Percentiles rank a stretch among this genome's conserved stretches.
These are phyloP conservation scores for Diabrotica virgifera DNA, from an alignment of 1,140 invertebrate species.

Conservation along the genomic window DNA sequence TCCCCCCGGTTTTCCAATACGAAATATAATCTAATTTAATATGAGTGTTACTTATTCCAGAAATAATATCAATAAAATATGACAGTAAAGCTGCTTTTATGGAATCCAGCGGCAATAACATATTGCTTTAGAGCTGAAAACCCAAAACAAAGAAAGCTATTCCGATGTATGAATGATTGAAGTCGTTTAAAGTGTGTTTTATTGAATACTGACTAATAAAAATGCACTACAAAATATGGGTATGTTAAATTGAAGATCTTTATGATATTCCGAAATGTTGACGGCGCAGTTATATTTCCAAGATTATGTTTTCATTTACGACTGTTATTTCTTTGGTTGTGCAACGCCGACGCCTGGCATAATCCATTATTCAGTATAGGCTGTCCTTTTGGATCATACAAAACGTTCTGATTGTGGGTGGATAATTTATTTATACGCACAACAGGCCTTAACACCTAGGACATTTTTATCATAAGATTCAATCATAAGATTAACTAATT, in stretches of 20 bases:
- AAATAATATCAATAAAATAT: slow-evolving; percentile 40
- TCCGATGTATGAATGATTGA: slow-evolving; percentile 13
- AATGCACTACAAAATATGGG: slow-evolving; percentile 7
- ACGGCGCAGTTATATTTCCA: neutral
- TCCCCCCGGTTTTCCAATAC: slow-evolving; percentile 1
- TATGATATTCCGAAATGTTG: neutral
- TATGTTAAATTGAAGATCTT: slow-evolving; percentile 13
- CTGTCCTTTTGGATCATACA: neutral
- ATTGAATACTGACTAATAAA: slow-evolving; percentile 11
- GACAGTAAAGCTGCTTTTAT: slow-evolving; percentile 35
- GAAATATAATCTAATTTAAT: slow-evolving; percentile 34
- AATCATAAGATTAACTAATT: too few species aligned
- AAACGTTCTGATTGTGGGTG: too few species aligned
- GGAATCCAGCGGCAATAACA: slow-evolving; percentile 32
- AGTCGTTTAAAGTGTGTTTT: slow-evolving; percentile 10
- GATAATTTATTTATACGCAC: too few species aligned
- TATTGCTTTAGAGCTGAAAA: slow-evolving; percentile 25
- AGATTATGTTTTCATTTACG: slow-evolving; percentile 2
- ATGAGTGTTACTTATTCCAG: slow-evolving; percentile 36
- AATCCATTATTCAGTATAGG: neutral
- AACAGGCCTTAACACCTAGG: too few species aligned
- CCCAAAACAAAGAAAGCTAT: slow-evolving; percentile 14
- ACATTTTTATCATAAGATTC: too few species aligned
- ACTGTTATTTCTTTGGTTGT: slow-evolving; percentile 2
- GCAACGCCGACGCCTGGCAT: neutral